Conservation (phyloP, 2,888 invertebrate genomes). For the Eudasyphora cyanicolor region DNA sequence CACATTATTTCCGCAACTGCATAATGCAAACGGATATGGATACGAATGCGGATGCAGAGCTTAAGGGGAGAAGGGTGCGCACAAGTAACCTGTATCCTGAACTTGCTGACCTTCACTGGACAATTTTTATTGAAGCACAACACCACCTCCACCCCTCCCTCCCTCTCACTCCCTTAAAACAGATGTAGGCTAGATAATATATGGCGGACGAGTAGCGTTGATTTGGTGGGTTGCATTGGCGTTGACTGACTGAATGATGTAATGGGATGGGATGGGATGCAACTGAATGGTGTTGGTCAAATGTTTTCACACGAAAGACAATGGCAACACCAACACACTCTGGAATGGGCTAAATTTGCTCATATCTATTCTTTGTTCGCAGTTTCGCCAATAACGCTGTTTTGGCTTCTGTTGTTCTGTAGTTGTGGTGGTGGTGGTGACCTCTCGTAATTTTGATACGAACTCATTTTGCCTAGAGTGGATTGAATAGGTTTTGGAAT, state of each 20-base stretch:
- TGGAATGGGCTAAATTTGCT: not conserved
- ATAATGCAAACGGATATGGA: slow-evolving; percentile 43
- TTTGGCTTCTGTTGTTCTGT: not conserved
- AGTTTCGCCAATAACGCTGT: not conserved
- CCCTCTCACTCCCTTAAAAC: not conserved
- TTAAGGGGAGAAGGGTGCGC: not conserved
- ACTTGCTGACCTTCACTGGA: slow-evolving; percentile 16
- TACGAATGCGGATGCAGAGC: not conserved
- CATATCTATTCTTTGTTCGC: not conserved
- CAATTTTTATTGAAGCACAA: too few species aligned
- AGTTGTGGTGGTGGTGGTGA: too few species aligned
- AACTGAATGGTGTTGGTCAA: not conserved
- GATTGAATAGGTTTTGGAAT: not conserved
- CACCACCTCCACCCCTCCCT: too few species aligned
- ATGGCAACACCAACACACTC: too few species aligned
- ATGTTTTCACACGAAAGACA: not conserved
- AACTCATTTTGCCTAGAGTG: not conserved
- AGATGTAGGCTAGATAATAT: not conserved
- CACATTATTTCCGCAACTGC: slow-evolving; percentile 43
- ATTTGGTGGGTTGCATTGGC: not conserved
- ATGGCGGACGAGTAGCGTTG: not conserved
- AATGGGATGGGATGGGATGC: too few species aligned
- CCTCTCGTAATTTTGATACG: not conserved
- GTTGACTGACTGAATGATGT: too few species aligned
- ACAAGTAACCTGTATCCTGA: not conserved